These are phyloP conservation scores for Agrotis segetum DNA, from an alignment of 2,888 invertebrate genomes.

Conservation along the genomic window DNA sequence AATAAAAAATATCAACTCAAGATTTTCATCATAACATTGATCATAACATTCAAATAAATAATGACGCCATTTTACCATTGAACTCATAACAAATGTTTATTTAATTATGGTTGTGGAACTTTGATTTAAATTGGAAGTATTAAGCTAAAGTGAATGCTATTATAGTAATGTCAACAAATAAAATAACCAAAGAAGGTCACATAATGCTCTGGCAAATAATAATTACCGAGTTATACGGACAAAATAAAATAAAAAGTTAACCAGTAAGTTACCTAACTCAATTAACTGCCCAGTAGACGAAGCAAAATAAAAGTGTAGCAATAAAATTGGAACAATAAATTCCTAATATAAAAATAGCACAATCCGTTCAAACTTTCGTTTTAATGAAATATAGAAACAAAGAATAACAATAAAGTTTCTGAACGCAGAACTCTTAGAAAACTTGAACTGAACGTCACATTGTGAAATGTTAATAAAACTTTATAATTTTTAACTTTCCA, in stretches of 20 bases:
- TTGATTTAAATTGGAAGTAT: not conserved
- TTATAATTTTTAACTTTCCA: slow-evolving; percentile 62
- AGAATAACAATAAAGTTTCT: slow-evolving; percentile 65
- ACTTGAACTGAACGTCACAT: slow-evolving; percentile 60
- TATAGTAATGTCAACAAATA: slow-evolving; percentile 5
- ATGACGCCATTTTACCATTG: slow-evolving; percentile 10
- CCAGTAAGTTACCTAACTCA: slow-evolving; percentile 33
- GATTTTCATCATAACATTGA: no score
- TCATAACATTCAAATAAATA: no score
- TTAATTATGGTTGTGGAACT: slow-evolving; percentile 8
- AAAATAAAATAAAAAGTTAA: slow-evolving; percentile 30
- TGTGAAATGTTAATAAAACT: slow-evolving; percentile 62
- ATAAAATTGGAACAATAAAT: slow-evolving; percentile 51
- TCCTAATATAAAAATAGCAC: slow-evolving; percentile 46
- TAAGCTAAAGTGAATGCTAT: not conserved
- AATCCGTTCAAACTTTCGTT: slow-evolving; percentile 48
- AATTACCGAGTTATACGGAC: not conserved
- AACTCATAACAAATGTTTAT: slow-evolving; percentile 3
- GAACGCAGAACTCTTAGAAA: slow-evolving; percentile 62
- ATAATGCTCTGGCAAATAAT: slow-evolving; percentile 1
- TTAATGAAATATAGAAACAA: slow-evolving; percentile 61
- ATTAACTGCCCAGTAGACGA: slow-evolving; percentile 22
- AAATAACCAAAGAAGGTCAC: slow-evolving; percentile 9
- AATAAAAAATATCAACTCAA: slow-evolving; percentile 47
- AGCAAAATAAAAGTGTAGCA: slow-evolving; percentile 43